These are phyloP conservation scores for Calliopum simillimum DNA, from an alignment of 2,888 invertebrate genomes.

Conservation along the genomic window DNA sequence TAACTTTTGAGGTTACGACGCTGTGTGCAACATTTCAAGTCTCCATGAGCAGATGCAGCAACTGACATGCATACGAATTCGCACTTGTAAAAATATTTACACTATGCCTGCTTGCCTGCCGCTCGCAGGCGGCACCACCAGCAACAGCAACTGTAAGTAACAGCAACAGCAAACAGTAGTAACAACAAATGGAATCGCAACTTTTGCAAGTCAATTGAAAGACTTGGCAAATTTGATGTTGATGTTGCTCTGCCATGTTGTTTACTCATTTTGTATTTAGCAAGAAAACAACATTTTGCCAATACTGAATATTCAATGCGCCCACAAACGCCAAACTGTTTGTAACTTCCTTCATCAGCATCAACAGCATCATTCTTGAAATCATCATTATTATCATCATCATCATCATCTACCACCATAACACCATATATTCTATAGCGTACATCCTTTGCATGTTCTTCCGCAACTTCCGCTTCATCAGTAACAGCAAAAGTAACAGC, in stretches of 20 bases:
- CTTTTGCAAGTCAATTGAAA: not conserved
- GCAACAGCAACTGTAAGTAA: not conserved
- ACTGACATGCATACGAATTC: not conserved
- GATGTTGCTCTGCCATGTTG: too few species aligned
- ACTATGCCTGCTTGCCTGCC: not conserved
- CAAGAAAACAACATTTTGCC: too few species aligned
- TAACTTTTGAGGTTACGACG: conserved; percentile 12
- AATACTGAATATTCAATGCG: too few species aligned
- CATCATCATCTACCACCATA: not conserved
- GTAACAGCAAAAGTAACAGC: not conserved
- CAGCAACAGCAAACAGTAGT: not conserved
- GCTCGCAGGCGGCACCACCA: not conserved
- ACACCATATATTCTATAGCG: too few species aligned
- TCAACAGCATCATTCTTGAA: too few species aligned
- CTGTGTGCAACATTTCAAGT: not conserved
- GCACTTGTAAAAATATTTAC: not conserved
- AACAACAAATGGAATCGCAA: not conserved
- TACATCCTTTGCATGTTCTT: too few species aligned
- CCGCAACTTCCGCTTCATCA: not conserved
- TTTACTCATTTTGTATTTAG: too few species aligned
- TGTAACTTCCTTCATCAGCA: too few species aligned
- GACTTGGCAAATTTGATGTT: too few species aligned
- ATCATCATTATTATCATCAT: not conserved
- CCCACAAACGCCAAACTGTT: too few species aligned
- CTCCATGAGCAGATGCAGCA: not conserved